These are phyloP conservation scores for Lasioglossum figueresi DNA, from an alignment of 2,888 invertebrate genomes.

Conservation along the genomic window DNA sequence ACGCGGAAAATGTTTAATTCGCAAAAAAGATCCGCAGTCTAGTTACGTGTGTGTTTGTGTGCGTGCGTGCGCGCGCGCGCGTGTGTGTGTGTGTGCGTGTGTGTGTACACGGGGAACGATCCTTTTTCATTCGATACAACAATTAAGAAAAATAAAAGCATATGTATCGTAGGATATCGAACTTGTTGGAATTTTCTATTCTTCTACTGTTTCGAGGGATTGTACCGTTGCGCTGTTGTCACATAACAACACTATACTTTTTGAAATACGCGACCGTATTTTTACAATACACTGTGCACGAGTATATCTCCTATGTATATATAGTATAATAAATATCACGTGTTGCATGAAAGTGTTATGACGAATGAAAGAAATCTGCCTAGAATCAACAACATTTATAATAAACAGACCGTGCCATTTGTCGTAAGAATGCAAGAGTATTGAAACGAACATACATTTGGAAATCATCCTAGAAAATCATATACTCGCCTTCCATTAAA, in stretches of 20 bases:
- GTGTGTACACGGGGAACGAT: slow-evolving; percentile 5
- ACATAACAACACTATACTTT: slow-evolving; percentile 6
- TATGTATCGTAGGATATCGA: slow-evolving; percentile 39
- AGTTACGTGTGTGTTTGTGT: background rate
- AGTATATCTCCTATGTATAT: slow-evolving; percentile 17
- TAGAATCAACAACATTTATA: background rate
- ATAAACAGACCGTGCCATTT: slow-evolving; percentile 8
- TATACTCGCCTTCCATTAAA: slow-evolving; percentile 36
- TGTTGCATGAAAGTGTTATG: slow-evolving; percentile 27
- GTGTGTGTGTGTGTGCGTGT: background rate
- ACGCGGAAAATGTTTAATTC: background rate
- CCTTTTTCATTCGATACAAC: background rate
- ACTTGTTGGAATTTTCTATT: slow-evolving; percentile 36
- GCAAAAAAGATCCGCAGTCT: background rate
- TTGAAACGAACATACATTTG: slow-evolving; percentile 29
- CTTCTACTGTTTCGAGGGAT: slow-evolving; percentile 24
- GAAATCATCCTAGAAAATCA: slow-evolving; percentile 33
- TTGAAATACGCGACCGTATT: slow-evolving; percentile 21
- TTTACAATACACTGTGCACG: slow-evolving; percentile 30
- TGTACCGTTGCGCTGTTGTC: slow-evolving; percentile 30
- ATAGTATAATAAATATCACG: slow-evolving; percentile 32
- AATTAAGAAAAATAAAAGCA: slow-evolving; percentile 35
- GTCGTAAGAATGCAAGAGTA: slow-evolving; percentile 12
- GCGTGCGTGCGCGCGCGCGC: too few species aligned
- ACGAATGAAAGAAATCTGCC: slow-evolving; percentile 23